Base-by-base conservation (phyloP, 2,797 vertebrate genomes). In the Rhodeus uyekii region DNA sequence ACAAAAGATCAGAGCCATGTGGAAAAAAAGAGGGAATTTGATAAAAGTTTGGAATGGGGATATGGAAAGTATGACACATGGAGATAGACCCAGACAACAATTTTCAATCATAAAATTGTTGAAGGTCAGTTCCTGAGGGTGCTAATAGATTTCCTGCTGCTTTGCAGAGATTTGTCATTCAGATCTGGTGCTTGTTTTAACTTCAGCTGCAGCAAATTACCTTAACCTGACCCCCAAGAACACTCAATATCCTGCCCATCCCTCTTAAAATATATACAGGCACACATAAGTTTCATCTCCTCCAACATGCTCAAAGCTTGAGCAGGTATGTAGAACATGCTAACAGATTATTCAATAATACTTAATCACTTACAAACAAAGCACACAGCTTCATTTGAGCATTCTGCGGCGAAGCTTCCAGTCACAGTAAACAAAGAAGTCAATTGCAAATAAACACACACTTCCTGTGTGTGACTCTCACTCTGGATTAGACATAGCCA, bases 371-470 rank as follows among this genome's bases (percentile, higher is more conserved):
- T 64, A 76, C 19, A 64, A 42, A 80, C 39, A 82, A 75, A 60
- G 44, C 14, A 34, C 46, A 39, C 55, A 83, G 80, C 77, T 84
- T 76, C 46, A 75, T 84, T 80, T 32, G 74, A 75, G 64, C 53
- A 32, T 75, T 74, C 73, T 78, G 69, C 12, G 32, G 82, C 79
- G 73, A 80, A 83, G 65, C 84, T 81, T 85, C 79, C 73, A 63
- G 85, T 87, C 68, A 76, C 86, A 89, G 91, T 94, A 93, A 94
- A 93, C 93, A 94, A 87, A 87, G 87, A 87, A 91, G 89, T 86
- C 85, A 79, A 83, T 84, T 90, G 89, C 90, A 94, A 94, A 94
- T 89, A 94, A 94, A 94, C 92, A 94, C 89, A 85, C 84, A 86
- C 87, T 93, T 94, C 93, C 93, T 93, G 92, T 92, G 90, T 84